These are phyloP conservation scores for Strix aluco DNA, from an alignment of 2,113 vertebrate species.

Conservation along the genomic window DNA sequence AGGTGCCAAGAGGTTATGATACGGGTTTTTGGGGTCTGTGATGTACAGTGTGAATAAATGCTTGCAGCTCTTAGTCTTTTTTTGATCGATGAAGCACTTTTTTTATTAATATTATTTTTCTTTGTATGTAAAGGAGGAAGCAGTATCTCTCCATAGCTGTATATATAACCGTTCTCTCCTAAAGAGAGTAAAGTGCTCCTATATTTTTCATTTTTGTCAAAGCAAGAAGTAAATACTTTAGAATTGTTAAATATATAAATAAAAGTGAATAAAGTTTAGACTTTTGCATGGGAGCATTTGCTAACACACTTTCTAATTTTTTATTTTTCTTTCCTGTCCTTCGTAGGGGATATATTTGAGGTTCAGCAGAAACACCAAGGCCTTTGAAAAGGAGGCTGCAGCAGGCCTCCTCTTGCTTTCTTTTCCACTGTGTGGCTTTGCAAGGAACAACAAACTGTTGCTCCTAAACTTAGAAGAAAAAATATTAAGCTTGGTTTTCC, in stretches of 20 bases:
- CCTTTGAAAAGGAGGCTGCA: background rate
- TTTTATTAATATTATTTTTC: constrained; percentile 81
- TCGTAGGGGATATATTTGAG: fast-evolving
- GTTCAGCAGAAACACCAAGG: background rate
- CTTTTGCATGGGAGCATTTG: constrained; percentile 76
- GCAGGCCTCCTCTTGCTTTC: background rate
- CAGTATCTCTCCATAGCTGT: constrained; percentile 74
- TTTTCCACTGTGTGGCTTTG: background rate
- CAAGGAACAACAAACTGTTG: background rate
- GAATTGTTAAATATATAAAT: constrained; percentile 85
- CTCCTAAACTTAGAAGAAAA: background rate
- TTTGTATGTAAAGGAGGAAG: constrained; percentile 81
- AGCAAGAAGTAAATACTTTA: constrained; percentile 84
- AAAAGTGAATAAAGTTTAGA: constrained; percentile 83
- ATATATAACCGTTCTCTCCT: constrained; percentile 75
- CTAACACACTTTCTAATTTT: constrained; percentile 37
- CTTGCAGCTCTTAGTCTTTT: constrained; percentile 80
- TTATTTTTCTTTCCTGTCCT: background rate
- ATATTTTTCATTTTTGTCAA: constrained; percentile 83
- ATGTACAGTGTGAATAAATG: constrained; percentile 83
- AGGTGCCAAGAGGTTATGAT: constrained; percentile 74
- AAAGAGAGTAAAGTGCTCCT: constrained; percentile 76
- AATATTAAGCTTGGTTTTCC: background rate
- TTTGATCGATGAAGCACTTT: constrained; percentile 83
- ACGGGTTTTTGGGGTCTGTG: constrained; percentile 71